phyloP scores from a whole-genome alignment of 2,113 vertebrate species.

The Lipophrys pholis region DNA sequence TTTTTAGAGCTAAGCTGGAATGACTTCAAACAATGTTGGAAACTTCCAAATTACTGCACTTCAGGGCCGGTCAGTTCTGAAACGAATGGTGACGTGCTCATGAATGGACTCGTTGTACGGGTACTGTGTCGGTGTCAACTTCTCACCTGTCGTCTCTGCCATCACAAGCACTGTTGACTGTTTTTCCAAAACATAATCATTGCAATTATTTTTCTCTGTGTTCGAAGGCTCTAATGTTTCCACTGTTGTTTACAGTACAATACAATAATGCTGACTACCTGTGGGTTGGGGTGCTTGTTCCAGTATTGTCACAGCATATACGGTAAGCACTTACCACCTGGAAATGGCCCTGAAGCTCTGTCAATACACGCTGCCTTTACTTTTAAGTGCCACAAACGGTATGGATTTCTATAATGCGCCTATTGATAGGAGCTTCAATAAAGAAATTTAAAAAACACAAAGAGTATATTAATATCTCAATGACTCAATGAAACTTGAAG shows the following conservation, averaged over 20 bases:
- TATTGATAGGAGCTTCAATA: slow-evolving; percentile 38
- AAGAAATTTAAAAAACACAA: slow-evolving; percentile 4
- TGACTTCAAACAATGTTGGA: too few species aligned
- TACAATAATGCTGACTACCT: slow-evolving; percentile 39
- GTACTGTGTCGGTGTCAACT: too few species aligned
- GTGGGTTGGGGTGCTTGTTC: slow-evolving; percentile 21
- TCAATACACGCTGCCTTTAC: slow-evolving; percentile 29
- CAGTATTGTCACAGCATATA: slow-evolving; percentile 15
- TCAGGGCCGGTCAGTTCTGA: too few species aligned
- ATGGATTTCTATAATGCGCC: slow-evolving; percentile 39
- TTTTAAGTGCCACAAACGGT: slow-evolving; percentile 28
- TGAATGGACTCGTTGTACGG: too few species aligned
- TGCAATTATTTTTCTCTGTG: too few species aligned
- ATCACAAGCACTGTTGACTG: too few species aligned
- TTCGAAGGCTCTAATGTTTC: too few species aligned
- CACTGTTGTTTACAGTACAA: neutral
- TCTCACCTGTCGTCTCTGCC: too few species aligned
- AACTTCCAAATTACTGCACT: too few species aligned
- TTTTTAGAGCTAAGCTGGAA: too few species aligned
- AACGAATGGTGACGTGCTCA: too few species aligned
- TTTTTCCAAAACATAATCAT: too few species aligned
- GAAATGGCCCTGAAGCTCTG: slow-evolving; percentile 24
- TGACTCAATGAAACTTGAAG: neutral
- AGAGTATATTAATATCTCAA: neutral
- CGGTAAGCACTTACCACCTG: slow-evolving; percentile 31